Evolutionary conservation across 1,140 invertebrate genomes (phyloP), one percentile per base, ranked within the genome.

Genomic region (Caenorhabditis elegans): DNA sequence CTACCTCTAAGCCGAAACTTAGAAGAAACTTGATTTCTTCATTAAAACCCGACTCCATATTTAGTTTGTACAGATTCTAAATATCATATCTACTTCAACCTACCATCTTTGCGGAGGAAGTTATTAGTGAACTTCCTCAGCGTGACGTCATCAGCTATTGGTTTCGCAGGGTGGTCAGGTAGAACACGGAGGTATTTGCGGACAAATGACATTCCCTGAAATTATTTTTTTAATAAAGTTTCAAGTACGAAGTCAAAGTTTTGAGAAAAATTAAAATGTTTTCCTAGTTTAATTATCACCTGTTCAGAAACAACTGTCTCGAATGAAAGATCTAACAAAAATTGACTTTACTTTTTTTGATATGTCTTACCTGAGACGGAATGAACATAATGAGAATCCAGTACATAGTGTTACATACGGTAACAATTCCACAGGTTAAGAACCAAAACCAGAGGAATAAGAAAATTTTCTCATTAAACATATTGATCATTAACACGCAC

Each of bases 401-500:
- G 65, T 89, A 89, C 39, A 85, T 47, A 6, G 88, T 84, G 65
- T 89, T 89, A 53, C 84, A 89, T 5, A 88, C 84, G 2, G 88
- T 89, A 8, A 90, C 83, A 17, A 88, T 53, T 13, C 88, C 88
- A 24, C 90, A 86, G 5, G 86, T 87, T 19, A 89, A 53, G 55
- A 89, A 90, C 88, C 88, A 89, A 65, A 89, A 89, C 88, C 88
- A 89, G 10, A 89, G 79, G 76, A 89, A 89, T 11, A 89, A 76
- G 78, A 89, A 89, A 24, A 89, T 89, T 55, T 89, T 89, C 79
- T 90, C 88, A 70, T 89, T 89, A 75, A 89, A 89, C 88, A 89
- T 89, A 49, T 89, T 89, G 70, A 89, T 89, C 88, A 89, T 89
- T 3, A 89, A 76, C 13, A 89, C 88, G 28, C 88, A 89, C 70